Evolutionary conservation across 2,797 vertebrate genomes (phyloP), one percentile per base, ranked within the genome.

Genomic region (Bovichtus diacanthus): DNA sequence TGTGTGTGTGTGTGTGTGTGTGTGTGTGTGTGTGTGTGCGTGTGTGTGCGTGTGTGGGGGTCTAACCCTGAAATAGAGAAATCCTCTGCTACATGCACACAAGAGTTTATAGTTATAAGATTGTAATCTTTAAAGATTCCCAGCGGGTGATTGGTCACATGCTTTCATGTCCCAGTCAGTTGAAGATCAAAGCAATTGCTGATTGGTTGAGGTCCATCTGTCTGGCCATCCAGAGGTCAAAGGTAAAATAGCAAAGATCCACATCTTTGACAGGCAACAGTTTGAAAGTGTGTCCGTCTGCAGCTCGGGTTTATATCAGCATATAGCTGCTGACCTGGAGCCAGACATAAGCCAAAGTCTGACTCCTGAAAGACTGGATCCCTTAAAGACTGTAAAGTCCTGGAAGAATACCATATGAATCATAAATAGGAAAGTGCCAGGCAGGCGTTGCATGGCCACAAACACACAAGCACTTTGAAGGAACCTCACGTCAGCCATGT

Each of bases 211-310:
- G 56, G 64, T 53, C 56, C 5, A 2, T 71, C 46, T 66, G 44
- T 23, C 74, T 9, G 53, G 15, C 50, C 1, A 4, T 31, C 39
- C 27, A 2, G 27, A 41, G 74, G 86, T 90, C 85, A 76, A 63
- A 86, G 89, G 78, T 88, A 79, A 89, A 83, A 91, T 66, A 84
- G 64, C 77, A 85, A 31, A 88, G 76, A 74, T 75, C 50, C 11
- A 21, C 53, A 43, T 65, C 50, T 59, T 9, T 58, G 63, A 80
- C 73, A 8, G 58, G 58, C 58, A 29, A 27, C 55, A 21, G 56
- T 71, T 80, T 71, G 16, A 80, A 84, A 81, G 78, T 6, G 55
- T 76, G 79, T 76, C 73, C 18, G 29, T 78, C 23, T 11, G 31
- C 71, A 64, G 70, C 64, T 62, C 59, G 0, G 18, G 53, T 56